Evolutionary conservation across 2,113 vertebrate genomes (phyloP), one percentile per base, ranked within the genome.

Genomic region (Helogale parvula): DNA sequence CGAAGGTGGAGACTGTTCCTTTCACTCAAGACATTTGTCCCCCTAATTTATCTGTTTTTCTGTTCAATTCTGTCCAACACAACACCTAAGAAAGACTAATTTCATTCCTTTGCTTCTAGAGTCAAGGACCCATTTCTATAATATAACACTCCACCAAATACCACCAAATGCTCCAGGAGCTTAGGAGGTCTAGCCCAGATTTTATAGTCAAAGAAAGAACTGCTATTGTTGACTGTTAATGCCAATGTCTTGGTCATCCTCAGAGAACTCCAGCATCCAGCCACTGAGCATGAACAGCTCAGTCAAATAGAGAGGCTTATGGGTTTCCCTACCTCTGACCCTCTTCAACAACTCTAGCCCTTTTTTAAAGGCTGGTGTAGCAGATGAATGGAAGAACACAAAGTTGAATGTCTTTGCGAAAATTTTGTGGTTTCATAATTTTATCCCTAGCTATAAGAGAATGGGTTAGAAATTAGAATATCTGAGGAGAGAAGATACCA

Each of bases 11-110:
- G 33, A 0, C 6, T 7, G 0, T 72, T 97, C 95, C 69, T 93
- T 96, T 96, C 47, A 45, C 63, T 93, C 80, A 29, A 21, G 21
- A 94, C 60, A 21, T 90, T 96, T 71, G 60, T 93, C 41, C 31
- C 10, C 25, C 83, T 66, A 38, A 98, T 86, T 72, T 71, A 66
- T 68, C 88, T 96, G 71, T 52, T 95, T 95, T 96, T 92, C 93
- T 95, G 50, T 97, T 96, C 94, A 96, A 96, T 35, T 47, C 16
- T 29, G 38, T 72, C 52, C 3, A 92, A 9, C 29, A 74, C 11
- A 82, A 52, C n/a, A 91, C 52, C 35, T 66, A 71, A 79, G 45
- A 14, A 82, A 95, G 27, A 93, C 81, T 57, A 41, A 89, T 65
- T 33, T 50, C 19, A 91, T 31, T 77, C 5, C 9, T 90, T 88